Evolutionary conservation across 2,113 vertebrate genomes (phyloP).

Genomic region (Tringa solitaria): DNA sequence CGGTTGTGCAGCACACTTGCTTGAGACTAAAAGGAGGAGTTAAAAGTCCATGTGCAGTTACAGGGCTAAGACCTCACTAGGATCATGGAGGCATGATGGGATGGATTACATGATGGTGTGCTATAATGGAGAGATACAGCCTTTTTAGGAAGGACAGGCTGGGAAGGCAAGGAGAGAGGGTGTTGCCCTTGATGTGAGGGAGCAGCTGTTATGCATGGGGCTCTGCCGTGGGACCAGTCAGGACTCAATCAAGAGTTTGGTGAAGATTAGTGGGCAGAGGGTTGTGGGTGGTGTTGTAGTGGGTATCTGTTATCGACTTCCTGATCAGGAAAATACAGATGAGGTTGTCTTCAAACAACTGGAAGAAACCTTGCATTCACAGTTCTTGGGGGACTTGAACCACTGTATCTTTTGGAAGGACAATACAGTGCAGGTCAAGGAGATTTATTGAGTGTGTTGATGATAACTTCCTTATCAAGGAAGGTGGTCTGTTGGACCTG

Average conservation of each 20-base stretch:
- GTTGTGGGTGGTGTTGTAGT: not conserved
- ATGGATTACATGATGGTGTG: not conserved
- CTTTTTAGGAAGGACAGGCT: not conserved
- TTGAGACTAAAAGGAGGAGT: not conserved
- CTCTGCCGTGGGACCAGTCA: not conserved
- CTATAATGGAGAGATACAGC: not conserved
- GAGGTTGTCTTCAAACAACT: not conserved
- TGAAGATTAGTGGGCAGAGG: not conserved
- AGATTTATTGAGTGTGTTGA: not conserved
- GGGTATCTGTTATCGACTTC: not conserved
- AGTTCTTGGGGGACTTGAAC: not conserved
- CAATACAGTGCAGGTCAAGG: not conserved
- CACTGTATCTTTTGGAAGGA: not conserved
- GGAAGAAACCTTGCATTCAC: not conserved
- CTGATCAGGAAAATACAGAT: not conserved
- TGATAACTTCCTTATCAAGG: not conserved
- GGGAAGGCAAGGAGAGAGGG: not conserved
- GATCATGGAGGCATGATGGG: not conserved
- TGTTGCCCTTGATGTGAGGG: not conserved
- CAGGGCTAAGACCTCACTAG: not conserved
- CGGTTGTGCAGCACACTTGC: not conserved
- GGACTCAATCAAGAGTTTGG: not conserved
- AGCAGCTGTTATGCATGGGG: not conserved
- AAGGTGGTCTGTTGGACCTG: not conserved
- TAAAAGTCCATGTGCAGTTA: not conserved